These are phyloP conservation scores for Baryphthengus martii DNA, from an alignment of 2,113 vertebrate genomes.

Conservation along the genomic window DNA sequence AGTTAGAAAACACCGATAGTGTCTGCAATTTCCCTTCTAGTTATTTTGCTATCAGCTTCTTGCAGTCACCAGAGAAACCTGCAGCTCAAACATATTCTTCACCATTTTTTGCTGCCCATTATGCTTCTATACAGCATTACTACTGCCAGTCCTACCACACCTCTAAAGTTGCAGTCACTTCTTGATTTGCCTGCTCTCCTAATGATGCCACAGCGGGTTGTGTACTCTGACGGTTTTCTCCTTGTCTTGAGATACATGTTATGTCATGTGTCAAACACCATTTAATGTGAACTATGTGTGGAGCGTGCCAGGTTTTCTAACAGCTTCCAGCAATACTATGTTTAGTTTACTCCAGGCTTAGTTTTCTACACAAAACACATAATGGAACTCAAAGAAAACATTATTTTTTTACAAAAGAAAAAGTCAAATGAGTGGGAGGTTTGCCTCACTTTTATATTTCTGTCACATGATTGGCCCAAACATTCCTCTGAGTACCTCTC, in stretches of 20 bases:
- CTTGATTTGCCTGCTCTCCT: neutral
- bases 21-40: neutral
- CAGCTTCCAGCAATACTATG: neutral
- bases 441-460: neutral
- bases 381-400: neutral
- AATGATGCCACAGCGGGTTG: neutral
- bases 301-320: neutral
- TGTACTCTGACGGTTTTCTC: neutral
- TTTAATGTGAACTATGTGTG: neutral
- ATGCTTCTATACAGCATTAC: neutral
- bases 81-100: neutral
- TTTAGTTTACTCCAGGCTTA: neutral
- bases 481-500: neutral
- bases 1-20: neutral
- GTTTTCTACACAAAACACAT: neutral
- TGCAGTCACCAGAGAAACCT: neutral
- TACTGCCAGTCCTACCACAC: neutral
- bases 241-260: neutral
- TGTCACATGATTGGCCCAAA: neutral
- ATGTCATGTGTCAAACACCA: neutral
- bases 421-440: neutral
- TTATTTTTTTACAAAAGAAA: neutral
- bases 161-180: rapidly evolving
- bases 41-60: neutral
- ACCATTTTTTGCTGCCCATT: neutral